Percentiles rank a stretch among this genome's conserved stretches.
Conservation (phyloP, 2,797 vertebrate genomes). For the Malacoraja senta region DNA sequence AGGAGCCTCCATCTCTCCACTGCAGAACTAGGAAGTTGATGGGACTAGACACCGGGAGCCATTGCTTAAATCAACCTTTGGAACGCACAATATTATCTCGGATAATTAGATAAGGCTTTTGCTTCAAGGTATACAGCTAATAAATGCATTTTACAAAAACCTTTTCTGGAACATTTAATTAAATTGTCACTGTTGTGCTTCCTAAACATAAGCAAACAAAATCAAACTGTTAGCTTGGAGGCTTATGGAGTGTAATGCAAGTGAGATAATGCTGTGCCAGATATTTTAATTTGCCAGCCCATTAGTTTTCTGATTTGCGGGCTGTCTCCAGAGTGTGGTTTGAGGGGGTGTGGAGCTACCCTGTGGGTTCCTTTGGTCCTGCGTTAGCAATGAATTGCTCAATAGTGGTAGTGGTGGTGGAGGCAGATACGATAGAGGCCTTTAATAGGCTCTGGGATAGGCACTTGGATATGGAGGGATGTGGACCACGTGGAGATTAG, state of each 20-base stretch:
- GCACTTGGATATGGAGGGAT: too few species aligned
- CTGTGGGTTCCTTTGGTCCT: background rate
- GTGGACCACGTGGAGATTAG: too few species aligned
- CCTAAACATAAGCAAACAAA: constrained; percentile 23
- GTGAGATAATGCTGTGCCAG: background rate
- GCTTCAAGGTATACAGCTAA: constrained; percentile 24
- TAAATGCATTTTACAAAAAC: constrained; percentile 3
- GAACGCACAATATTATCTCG: background rate
- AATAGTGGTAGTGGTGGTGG: background rate
- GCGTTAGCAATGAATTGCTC: background rate
- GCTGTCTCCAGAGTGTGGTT: background rate
- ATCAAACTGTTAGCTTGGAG: background rate
- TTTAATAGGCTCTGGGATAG: too few species aligned
- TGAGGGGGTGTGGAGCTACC: background rate
- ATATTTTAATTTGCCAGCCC: constrained; percentile 36
- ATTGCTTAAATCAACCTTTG: background rate
- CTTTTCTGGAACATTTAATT: constrained; percentile 27
- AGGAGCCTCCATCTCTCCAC: background rate
- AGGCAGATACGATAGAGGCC: too few species aligned
- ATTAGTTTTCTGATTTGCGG: constrained; percentile 27
- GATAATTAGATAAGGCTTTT: constrained; percentile 7
- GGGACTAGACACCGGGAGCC: background rate
- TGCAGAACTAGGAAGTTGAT: background rate
- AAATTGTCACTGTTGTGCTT: constrained; percentile 27
- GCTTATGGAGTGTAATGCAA: constrained; percentile 7